phyloP scores from a whole-genome alignment of 2,113 vertebrate species.

The Ramphastos sulfuratus region DNA sequence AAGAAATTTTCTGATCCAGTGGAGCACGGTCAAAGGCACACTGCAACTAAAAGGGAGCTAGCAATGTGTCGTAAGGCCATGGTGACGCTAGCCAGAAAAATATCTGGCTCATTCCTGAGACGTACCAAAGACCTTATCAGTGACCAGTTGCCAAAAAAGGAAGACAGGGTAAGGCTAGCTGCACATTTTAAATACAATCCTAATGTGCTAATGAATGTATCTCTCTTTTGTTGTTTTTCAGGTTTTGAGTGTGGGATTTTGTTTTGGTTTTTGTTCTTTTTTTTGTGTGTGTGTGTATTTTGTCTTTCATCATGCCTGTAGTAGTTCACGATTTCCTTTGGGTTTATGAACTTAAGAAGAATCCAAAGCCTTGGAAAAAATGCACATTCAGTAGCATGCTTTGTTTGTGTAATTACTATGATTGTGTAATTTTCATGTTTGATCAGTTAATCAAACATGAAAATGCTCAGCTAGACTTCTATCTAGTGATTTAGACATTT shows the following conservation, averaged over 20 bases:
- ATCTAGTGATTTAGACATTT: not conserved
- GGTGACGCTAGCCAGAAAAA: conserved; percentile 79
- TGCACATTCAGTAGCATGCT: not conserved
- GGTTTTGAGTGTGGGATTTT: too few species aligned
- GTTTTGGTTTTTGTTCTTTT: not conserved
- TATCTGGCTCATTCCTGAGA: conserved; percentile 87
- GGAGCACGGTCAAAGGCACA: conserved; percentile 92
- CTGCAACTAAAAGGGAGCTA: conserved; percentile 88
- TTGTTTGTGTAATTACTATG: conserved; percentile 30
- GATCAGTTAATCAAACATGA: conserved; percentile 31
- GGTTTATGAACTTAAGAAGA: not conserved
- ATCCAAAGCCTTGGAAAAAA: conserved; percentile 7
- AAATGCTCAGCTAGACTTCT: conserved; percentile 1
- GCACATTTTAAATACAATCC: not conserved
- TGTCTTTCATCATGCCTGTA: not conserved
- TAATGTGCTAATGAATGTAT: not conserved
- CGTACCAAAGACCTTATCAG: conserved; percentile 90
- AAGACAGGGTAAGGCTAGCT: conserved; percentile 85
- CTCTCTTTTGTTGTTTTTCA: not conserved
- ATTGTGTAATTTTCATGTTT: not conserved
- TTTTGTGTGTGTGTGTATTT: not conserved
- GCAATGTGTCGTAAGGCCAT: conserved; percentile 88
- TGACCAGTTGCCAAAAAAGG: conserved; percentile 90
- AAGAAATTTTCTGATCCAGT: conserved; percentile 89
- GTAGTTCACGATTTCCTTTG: not conserved